These are phyloP conservation scores for Petrosia ficiformis DNA, from an alignment of 37 sponge, comb jelly and placozoan genomes.

Conservation along the genomic window DNA sequence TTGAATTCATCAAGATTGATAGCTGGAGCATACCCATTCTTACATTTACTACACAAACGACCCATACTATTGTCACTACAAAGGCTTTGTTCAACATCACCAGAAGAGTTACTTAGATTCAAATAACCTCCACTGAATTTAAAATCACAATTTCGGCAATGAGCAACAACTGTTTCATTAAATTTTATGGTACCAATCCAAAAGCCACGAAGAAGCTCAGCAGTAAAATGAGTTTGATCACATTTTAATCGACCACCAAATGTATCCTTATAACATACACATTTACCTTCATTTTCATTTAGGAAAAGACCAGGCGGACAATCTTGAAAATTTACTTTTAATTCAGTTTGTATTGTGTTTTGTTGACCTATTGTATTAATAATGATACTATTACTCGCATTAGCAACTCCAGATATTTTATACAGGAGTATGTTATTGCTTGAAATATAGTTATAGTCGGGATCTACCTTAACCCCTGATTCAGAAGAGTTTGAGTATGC, in stretches of 20 bases:
- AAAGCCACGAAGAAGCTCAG: not conserved
- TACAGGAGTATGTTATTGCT: not conserved
- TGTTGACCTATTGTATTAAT: not conserved
- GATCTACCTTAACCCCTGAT: not conserved
- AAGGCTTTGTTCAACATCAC: not conserved
- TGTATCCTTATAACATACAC: not conserved
- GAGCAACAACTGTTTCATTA: not conserved
- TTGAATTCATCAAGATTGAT: not conserved
- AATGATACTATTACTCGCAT: not conserved
- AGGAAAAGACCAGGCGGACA: not conserved
- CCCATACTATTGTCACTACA: not conserved
- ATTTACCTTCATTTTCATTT: not conserved
- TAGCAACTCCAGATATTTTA: not conserved
- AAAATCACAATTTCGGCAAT: not conserved
- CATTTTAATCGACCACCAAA: not conserved
- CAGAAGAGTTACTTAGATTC: not conserved
- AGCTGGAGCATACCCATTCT: not conserved
- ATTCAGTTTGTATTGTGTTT: not conserved
- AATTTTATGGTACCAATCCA: not conserved
- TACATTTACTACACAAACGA: not conserved
- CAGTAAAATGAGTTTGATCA: not conserved
- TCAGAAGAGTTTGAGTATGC: not conserved
- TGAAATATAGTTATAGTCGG: not conserved
- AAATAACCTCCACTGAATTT: not conserved
- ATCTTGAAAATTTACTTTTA: not conserved